These are phyloP conservation scores for Ashinkailepas kermadecensis DNA, from an alignment of 2,888 invertebrate species.

Conservation along the genomic window DNA sequence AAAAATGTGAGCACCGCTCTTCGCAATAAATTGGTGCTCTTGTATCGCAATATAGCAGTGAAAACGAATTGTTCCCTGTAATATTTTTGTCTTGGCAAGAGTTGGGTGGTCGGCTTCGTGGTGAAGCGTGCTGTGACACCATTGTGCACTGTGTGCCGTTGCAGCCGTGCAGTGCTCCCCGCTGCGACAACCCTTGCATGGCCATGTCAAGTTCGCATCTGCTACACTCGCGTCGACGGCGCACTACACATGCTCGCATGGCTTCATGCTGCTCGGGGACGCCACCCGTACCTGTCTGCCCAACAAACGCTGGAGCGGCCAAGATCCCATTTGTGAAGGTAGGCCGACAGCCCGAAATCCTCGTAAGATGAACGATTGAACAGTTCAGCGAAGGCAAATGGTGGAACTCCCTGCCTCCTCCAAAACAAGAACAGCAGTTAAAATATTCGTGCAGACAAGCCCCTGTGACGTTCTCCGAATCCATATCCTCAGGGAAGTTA, in stretches of 20 bases:
- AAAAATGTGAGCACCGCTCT: too few relatives aligned
- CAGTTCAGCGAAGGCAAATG: too few relatives aligned
- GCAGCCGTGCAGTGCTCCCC: constrained; percentile 89
- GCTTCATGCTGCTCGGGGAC: constrained; percentile 83
- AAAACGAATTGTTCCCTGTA: too few relatives aligned
- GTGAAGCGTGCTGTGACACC: not conserved
- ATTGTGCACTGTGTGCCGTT: too few relatives aligned
- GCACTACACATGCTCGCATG: constrained; percentile 91
- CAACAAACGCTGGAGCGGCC: constrained; percentile 89
- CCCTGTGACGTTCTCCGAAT: too few relatives aligned
- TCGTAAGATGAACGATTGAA: constrained; percentile 8
- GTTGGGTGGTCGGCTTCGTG: not conserved
- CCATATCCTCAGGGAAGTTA: too few relatives aligned
- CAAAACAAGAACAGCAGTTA: too few relatives aligned
- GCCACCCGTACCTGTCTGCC: constrained; percentile 85
- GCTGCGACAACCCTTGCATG: constrained; percentile 85
- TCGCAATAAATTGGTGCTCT: too few relatives aligned
- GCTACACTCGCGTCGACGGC: constrained; percentile 92
- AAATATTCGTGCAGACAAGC: too few relatives aligned
- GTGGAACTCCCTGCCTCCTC: too few relatives aligned
- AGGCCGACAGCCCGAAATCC: constrained; percentile 33
- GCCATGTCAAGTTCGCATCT: constrained; percentile 85
- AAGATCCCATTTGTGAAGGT: constrained; percentile 89
- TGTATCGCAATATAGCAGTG: too few relatives aligned
- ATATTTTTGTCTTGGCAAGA: too few relatives aligned